Conservation (phyloP, 2,113 vertebrate genomes). For the Chelonoidis abingdonii region DNA sequence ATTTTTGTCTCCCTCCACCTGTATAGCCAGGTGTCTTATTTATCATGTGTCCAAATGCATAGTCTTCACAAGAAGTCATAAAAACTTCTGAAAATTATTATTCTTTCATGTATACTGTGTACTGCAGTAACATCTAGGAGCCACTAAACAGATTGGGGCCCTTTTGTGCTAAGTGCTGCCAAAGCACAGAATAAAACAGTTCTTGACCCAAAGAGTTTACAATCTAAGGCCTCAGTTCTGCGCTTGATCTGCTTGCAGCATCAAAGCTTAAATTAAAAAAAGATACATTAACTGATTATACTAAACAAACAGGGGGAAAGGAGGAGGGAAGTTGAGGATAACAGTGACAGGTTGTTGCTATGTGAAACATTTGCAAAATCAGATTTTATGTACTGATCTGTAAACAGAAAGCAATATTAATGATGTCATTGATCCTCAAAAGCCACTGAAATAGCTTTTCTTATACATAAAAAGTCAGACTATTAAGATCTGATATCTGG, state of each 20-base stretch:
- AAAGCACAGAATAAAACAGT: background rate
- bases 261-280: background rate
- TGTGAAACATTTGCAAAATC: slow-evolving; percentile 50
- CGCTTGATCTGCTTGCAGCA: background rate
- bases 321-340: slow-evolving; percentile 47
- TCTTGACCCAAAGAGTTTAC: background rate
- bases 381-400: slow-evolving; percentile 41
- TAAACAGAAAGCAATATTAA: slow-evolving; percentile 49
- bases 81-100: background rate
- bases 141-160: background rate
- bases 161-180: background rate
- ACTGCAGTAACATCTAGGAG: background rate
- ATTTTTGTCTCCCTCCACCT: background rate
- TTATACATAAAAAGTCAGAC: background rate
- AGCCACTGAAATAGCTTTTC: slow-evolving; percentile 67
- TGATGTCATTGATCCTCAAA: slow-evolving; percentile 64
- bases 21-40: background rate
- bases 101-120: background rate
- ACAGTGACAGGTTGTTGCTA: slow-evolving; percentile 5
- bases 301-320: slow-evolving; percentile 31
- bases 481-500: background rate
- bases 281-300: background rate
- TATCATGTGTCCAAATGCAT: background rate
- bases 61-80: background rate
- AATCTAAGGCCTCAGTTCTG: background rate